phyloP scores from a whole-genome alignment of 2,797 vertebrate species.

The Zalophus californianus region DNA sequence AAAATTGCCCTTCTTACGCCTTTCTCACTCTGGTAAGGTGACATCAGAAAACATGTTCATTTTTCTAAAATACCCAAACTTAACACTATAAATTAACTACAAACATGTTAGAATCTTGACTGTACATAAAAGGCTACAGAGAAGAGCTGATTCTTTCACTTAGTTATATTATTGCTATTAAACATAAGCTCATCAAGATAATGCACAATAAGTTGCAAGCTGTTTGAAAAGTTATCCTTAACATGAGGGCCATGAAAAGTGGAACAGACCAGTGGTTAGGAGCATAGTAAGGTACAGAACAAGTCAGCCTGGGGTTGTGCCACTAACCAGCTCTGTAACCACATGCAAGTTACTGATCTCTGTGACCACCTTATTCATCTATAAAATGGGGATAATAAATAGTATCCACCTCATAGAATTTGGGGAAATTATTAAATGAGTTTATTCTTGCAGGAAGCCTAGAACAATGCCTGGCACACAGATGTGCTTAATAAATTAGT shows the following conservation, averaged over 20 bases:
- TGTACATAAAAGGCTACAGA: neutral
- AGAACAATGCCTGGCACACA: neutral
- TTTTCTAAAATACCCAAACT: conserved; percentile 8
- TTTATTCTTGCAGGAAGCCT: neutral
- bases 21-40: neutral
- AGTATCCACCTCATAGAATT: neutral
- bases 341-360: neutral
- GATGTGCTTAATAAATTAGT: neutral
- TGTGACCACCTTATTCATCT: neutral
- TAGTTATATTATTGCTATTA: neutral
- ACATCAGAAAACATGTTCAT: neutral
- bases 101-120: neutral
- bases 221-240: neutral
- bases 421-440: neutral
- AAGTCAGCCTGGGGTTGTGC: neutral
- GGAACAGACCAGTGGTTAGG: neutral
- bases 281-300: neutral
- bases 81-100: neutral
- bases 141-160: neutral
- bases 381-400: neutral
- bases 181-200: neutral
- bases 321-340: neutral
- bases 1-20: neutral
- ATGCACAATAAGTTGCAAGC: neutral
- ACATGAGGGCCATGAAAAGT: neutral